Evolutionary conservation across 2,113 vertebrate species (phyloP).

Genomic region (Malurus melanocephalus): DNA sequence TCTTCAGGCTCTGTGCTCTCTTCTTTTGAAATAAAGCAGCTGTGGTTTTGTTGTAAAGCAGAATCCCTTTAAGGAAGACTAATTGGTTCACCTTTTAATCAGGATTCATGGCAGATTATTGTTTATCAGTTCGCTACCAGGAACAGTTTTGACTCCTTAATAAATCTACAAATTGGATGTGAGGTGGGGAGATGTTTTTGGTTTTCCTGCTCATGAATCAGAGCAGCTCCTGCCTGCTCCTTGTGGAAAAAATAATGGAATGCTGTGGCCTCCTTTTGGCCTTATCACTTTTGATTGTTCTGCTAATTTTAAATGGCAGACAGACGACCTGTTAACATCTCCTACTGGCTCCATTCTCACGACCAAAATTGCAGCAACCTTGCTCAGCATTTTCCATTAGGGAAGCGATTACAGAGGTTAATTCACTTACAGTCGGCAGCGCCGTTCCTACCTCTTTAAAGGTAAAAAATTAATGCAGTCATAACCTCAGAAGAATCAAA

Average conservation of each 20-base stretch:
- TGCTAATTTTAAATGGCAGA: neutral
- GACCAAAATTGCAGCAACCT: neutral
- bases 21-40: conserved; percentile 4
- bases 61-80: conserved; percentile 28
- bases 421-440: neutral
- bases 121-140: neutral
- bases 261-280: neutral
- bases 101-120: conserved; percentile 2
- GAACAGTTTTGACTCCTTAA: neutral
- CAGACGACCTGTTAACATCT: neutral
- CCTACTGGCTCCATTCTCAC: neutral
- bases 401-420: neutral
- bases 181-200: neutral
- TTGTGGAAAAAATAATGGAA: neutral
- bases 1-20: neutral
- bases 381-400: conserved; percentile 26
- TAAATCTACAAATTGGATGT: neutral
- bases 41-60: neutral
- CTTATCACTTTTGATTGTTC: neutral
- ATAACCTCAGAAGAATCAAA: conserved; percentile 36
- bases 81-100: conserved; percentile 46
- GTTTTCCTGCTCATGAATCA: neutral
- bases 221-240: neutral
- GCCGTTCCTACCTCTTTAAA: conserved; percentile 26
- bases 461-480: conserved; percentile 19